phyloP scores from a whole-genome alignment of 2,888 invertebrate genomes.

The Mechanitis messenoides region DNA sequence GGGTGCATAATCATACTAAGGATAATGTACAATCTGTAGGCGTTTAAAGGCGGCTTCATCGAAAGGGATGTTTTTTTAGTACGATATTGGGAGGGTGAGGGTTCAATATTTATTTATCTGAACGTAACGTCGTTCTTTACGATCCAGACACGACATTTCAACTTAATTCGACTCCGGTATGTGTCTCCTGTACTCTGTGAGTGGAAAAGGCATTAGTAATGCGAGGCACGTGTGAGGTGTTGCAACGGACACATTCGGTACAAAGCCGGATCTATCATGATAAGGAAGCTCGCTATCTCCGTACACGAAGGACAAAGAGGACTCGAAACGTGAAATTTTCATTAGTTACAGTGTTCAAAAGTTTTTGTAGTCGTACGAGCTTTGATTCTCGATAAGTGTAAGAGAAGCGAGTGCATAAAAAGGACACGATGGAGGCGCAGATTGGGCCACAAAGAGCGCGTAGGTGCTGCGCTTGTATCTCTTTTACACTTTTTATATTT shows the following conservation, averaged over 20 bases:
- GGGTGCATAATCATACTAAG: conserved; percentile 77
- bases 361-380: conserved; percentile 58
- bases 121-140: conserved; percentile 66
- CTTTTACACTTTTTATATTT: conserved; percentile 74
- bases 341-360: conserved; percentile 69
- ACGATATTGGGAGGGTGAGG: conserved; percentile 73
- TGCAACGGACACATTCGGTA: conserved; percentile 52
- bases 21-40: conserved; percentile 78
- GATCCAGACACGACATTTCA: conserved; percentile 57
- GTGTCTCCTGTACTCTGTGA: conserved; percentile 43
- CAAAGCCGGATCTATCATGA: conserved; percentile 63
- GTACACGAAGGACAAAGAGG: conserved; percentile 58
- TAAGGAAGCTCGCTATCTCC: conserved; percentile 65
- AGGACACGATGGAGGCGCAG: conserved; percentile 70
- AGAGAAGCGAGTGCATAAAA: conserved; percentile 69
- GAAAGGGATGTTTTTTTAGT: conserved; percentile 77
- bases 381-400: conserved; percentile 74
- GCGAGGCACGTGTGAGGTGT: conserved; percentile 59
- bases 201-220: conserved; percentile 57
- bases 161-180: conserved; percentile 57
- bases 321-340: conserved; percentile 72
- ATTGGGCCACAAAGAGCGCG: conserved; percentile 76
- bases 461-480: conserved; percentile 66
- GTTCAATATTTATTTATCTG: conserved; percentile 76
- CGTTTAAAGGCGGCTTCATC: conserved; percentile 75